A percentile compares a stretch with the other conserved stretches of the same genome.
Conservation (phyloP, 2,797 vertebrate species). For the Mormyrops boulengeri region DNA sequence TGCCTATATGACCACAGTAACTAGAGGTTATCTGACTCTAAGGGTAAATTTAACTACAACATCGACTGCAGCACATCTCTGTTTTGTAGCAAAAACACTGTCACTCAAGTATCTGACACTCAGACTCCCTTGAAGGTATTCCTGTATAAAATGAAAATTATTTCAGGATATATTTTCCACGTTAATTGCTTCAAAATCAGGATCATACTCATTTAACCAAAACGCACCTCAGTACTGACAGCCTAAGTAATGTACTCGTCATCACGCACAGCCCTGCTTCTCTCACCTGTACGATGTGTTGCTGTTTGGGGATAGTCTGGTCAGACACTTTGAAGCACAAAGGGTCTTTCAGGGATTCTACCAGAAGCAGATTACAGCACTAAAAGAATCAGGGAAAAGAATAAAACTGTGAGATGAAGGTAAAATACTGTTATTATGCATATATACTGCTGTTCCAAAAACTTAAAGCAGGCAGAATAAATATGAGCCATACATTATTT, state of each 20-base stretch:
- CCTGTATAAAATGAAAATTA: neutral
- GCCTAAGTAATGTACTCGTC: neutral
- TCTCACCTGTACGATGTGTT: constrained; percentile 77
- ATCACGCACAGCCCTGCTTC: no score
- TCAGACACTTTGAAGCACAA: constrained; percentile 79
- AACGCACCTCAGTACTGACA: neutral
- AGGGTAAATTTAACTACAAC: neutral
- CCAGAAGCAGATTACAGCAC: constrained; percentile 81
- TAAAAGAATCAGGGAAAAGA: constrained; percentile 32
- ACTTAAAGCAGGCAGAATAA: neutral
- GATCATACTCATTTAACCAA: neutral
- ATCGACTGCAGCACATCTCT: neutral
- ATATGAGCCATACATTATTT: neutral
- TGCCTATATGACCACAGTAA: neutral
- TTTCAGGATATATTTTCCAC: neutral
- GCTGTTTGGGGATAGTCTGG: constrained; percentile 79
- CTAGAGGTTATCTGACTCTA: neutral
- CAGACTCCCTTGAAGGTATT: neutral
- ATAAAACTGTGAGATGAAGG: neutral
- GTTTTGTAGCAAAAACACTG: neutral
- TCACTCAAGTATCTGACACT: neutral
- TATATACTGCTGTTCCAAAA: neutral
- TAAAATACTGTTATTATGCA: neutral
- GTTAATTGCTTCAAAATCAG: neutral
- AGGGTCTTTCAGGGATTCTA: constrained; percentile 75